Conservation (phyloP, 1,140 invertebrate genomes). For the Caenorhabditis inopinata region DNA sequence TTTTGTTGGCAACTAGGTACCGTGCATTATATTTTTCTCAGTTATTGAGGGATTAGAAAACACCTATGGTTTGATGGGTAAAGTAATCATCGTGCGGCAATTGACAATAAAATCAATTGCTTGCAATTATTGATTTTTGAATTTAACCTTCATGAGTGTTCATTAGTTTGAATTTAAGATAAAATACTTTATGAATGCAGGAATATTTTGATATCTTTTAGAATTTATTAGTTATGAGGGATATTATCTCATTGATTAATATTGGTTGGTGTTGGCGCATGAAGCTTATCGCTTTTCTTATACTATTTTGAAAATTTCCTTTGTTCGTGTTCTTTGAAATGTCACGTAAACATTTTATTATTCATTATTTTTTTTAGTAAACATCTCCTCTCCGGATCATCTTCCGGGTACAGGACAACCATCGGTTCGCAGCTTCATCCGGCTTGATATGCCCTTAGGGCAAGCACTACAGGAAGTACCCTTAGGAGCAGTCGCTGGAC, state of each 20-base stretch:
- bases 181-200: too few relatives aligned
- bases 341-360: neutral
- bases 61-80: too few relatives aligned
- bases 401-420: neutral
- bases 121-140: conserved; percentile 15
- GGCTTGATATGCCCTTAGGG: conserved; percentile 23
- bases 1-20: neutral
- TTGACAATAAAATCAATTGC: neutral
- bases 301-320: neutral
- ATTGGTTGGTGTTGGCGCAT: too few relatives aligned
- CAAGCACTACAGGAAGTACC: neutral
- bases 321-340: neutral
- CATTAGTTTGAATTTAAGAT: too few relatives aligned
- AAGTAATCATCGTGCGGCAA: too few relatives aligned
- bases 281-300: neutral
- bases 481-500: neutral
- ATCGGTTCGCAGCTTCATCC: neutral
- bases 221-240: too few relatives aligned
- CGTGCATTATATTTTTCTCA: too few relatives aligned
- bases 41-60: too few relatives aligned
- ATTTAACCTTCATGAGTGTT: neutral
- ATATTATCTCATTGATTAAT: too few relatives aligned
- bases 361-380: neutral
- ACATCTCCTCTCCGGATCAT: neutral
- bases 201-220: too few relatives aligned